Conservation (phyloP, 2,113 vertebrate species). For the Hypocryptadius cinnamomeus region DNA sequence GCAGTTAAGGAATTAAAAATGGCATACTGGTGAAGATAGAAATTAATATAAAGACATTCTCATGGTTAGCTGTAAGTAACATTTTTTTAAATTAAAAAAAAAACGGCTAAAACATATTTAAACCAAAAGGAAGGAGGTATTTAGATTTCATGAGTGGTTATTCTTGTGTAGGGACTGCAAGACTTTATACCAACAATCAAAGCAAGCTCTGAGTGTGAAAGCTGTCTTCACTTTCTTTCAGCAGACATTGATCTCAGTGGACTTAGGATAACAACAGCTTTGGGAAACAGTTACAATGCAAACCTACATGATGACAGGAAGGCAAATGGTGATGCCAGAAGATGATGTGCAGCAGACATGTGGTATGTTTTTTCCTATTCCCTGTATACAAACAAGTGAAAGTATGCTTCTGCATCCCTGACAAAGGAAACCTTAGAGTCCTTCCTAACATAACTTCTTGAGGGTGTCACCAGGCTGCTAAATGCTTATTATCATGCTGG, state of each 20-base stretch:
- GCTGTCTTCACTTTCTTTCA: neutral
- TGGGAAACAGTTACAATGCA: neutral
- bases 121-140: neutral
- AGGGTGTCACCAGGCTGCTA: neutral
- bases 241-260: neutral
- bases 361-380: accelerated
- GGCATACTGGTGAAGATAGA: neutral
- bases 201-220: neutral
- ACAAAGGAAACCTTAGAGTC: neutral
- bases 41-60: neutral
- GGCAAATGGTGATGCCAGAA: neutral
- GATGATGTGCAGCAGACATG: neutral
- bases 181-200: neutral
- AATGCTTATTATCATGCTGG: neutral
- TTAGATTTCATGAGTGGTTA: neutral
- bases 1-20: neutral
- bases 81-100: neutral
- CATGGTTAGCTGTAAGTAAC: neutral
- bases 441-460: neutral
- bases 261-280: neutral
- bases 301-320: neutral
- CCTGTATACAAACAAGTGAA: neutral
- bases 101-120: neutral
- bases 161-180: neutral
- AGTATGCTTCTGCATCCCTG: neutral